Percentiles rank a stretch among this genome's conserved stretches.
phyloP scores from a whole-genome alignment of 2,797 vertebrate species.

The Sebastes taczanowskii region DNA sequence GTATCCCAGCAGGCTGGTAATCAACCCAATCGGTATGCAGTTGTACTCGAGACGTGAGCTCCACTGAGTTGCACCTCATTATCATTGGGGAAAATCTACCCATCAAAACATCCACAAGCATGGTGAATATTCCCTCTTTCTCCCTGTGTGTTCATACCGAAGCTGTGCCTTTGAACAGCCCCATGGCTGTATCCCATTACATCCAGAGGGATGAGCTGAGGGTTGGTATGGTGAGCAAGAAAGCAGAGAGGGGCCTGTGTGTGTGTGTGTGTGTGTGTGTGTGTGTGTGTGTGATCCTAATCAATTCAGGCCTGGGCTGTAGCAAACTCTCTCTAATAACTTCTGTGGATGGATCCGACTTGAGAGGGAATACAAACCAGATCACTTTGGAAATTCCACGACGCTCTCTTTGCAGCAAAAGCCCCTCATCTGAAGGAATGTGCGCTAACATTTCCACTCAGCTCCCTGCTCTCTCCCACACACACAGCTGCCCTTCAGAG shows the following conservation, averaged over 20 bases:
- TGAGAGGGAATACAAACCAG: slow-evolving; percentile 78
- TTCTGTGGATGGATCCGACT: slow-evolving; percentile 57
- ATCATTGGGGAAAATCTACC: slow-evolving; percentile 35
- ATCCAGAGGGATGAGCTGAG: slow-evolving; percentile 52
- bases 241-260: slow-evolving; percentile 37
- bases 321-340: slow-evolving; percentile 65
- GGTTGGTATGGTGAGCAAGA: slow-evolving; percentile 45
- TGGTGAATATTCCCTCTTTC: slow-evolving; percentile 13
- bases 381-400: slow-evolving; percentile 76
- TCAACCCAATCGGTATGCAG: slow-evolving; percentile 28
- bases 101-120: slow-evolving; percentile 51
- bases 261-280: slow-evolving; percentile 44
- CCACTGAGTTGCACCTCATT: not conserved
- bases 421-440: slow-evolving; percentile 72
- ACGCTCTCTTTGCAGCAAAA: slow-evolving; percentile 56
- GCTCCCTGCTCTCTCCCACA: slow-evolving; percentile 65
- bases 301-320: slow-evolving; percentile 59
- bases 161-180: slow-evolving; percentile 58
- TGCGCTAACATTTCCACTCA: slow-evolving; percentile 67
- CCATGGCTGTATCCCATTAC: slow-evolving; percentile 64
- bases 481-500: slow-evolving; percentile 74
- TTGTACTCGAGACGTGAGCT: slow-evolving; percentile 1
- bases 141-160: slow-evolving; percentile 50
- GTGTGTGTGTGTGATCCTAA: slow-evolving; percentile 66
- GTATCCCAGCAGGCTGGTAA: slow-evolving; percentile 30